Evolutionary conservation across 1,140 invertebrate species (phyloP).

Genomic region (Bombus vancouverensis): DNA sequence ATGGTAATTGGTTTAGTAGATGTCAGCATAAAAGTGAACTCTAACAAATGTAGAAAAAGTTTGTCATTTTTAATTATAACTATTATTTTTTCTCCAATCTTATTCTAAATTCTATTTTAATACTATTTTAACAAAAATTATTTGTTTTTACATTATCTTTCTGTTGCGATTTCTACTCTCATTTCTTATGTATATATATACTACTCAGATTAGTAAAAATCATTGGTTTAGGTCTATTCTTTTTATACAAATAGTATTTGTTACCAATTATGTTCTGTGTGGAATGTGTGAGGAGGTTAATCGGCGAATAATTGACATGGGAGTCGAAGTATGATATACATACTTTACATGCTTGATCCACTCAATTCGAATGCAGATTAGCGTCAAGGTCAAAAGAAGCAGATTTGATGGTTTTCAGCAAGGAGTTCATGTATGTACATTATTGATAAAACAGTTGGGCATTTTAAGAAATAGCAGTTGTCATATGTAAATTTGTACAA

Average conservation of each 20-base stretch:
- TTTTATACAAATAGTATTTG: neutral
- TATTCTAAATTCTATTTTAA: neutral
- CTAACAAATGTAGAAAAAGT: neutral
- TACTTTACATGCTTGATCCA: conserved; percentile 11
- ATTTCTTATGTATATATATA: too few species aligned
- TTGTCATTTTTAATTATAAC: neutral
- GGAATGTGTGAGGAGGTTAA: conserved; percentile 36
- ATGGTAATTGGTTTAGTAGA: neutral
- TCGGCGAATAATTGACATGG: conserved; percentile 28
- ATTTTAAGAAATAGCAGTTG: neutral
- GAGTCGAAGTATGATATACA: conserved; percentile 12
- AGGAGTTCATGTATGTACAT: neutral
- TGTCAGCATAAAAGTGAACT: neutral
- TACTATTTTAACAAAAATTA: neutral
- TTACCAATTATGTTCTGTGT: conserved; percentile 14
- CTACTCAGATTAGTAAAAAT: neutral
- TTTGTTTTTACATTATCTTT: neutral
- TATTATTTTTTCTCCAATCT: neutral
- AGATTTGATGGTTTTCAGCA: conserved; percentile 13
- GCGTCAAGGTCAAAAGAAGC: conserved; percentile 38
- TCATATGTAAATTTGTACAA: neutral
- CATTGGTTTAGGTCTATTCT: neutral
- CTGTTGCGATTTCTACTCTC: neutral
- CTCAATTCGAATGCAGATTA: conserved; percentile 49
- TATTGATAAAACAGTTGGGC: neutral